phyloP scores from a whole-genome alignment of 2,113 vertebrate species.

The Gobius niger region DNA sequence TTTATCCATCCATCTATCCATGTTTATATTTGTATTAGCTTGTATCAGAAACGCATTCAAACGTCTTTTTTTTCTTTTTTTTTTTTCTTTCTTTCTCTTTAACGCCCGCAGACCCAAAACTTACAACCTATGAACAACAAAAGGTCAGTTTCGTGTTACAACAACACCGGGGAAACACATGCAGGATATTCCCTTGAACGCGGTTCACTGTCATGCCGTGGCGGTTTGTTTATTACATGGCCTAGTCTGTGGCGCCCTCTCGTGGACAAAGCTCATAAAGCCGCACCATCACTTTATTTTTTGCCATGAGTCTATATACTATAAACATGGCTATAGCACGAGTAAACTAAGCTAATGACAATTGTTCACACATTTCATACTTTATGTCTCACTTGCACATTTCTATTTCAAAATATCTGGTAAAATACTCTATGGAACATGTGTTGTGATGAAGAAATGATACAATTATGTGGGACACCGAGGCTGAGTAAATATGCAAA shows the following conservation, averaged over 20 bases:
- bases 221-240: not conserved
- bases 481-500: too few species aligned
- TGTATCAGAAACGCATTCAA: not conserved
- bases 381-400: too few species aligned
- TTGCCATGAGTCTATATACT: not conserved
- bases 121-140: not conserved
- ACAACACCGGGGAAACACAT: not conserved
- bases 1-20: not conserved
- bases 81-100: not conserved
- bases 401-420: too few species aligned
- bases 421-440: too few species aligned
- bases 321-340: too few species aligned
- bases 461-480: too few species aligned
- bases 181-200: not conserved
- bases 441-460: too few species aligned
- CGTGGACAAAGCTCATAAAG: slow-evolving; percentile 32
- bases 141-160: not conserved
- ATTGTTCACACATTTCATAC: too few species aligned
- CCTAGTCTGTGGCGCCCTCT: slow-evolving; percentile 61
- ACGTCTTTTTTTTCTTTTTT: not conserved
- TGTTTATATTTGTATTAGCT: too few species aligned
- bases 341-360: too few species aligned
- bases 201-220: not conserved
- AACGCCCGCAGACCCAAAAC: not conserved
- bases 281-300: not conserved